phyloP scores from a whole-genome alignment of 2,113 vertebrate species.

The Tangachromis dhanisi region DNA sequence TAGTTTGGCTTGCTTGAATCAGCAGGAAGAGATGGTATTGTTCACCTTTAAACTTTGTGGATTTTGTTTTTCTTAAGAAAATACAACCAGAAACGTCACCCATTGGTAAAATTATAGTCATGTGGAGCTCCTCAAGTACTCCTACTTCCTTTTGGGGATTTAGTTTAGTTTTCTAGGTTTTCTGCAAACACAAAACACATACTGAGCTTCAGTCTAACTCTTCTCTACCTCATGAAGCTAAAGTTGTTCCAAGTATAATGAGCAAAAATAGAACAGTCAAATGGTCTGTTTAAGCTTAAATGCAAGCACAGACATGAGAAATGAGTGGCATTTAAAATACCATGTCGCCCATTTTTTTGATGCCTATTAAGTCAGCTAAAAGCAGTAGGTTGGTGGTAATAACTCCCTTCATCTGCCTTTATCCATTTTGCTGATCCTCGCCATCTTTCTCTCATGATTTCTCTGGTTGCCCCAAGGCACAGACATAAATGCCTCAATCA shows the following conservation, averaged over 20 bases:
- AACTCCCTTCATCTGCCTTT: background rate
- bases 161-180: background rate
- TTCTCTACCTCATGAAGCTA: background rate
- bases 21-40: too few species aligned
- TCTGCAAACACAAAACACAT: background rate
- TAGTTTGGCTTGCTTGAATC: background rate
- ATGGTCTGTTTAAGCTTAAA: background rate
- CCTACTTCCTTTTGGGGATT: background rate
- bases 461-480: background rate
- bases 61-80: background rate
- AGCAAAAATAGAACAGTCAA: background rate
- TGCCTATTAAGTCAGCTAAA: background rate
- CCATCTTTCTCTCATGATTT: background rate
- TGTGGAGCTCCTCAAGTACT: background rate
- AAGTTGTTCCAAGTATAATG: background rate
- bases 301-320: background rate
- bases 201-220: background rate
- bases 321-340: background rate
- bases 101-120: background rate
- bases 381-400: background rate
- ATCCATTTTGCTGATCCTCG: background rate
- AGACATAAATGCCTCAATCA: slow-evolving; percentile 25
- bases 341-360: background rate
- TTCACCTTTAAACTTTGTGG: background rate
- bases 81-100: background rate